Percentiles rank a stretch among this genome's conserved stretches.
Evolutionary conservation across 2,888 invertebrate genomes (phyloP).

Genomic region (Notodonta ziczac): DNA sequence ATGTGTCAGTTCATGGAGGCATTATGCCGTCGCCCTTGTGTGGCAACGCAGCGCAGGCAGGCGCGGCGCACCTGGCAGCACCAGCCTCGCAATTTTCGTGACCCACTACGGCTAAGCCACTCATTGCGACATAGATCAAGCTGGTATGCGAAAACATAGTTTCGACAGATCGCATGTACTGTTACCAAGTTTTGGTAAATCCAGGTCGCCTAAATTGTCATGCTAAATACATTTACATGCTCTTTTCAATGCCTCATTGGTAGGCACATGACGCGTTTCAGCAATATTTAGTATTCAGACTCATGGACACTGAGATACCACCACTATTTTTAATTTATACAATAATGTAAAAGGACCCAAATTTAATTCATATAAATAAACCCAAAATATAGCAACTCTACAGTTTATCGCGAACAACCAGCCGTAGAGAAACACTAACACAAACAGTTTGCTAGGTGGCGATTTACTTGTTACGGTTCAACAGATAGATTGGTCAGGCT

Average conservation of each 20-base stretch:
- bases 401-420: background rate
- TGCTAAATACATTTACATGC: conserved; percentile 9
- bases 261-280: background rate
- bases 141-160: conserved; percentile 27
- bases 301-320: background rate
- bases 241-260: background rate
- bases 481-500: background rate
- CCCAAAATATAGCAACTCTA: no score
- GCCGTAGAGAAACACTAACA: background rate
- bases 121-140: conserved; percentile 52
- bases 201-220: conserved; percentile 11
- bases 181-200: conserved; percentile 14
- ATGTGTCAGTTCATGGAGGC: background rate
- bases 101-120: conserved; percentile 54
- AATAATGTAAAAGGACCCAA: no score
- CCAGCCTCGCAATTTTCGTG: conserved; percentile 61
- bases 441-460: background rate
- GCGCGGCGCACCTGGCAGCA: conserved; percentile 55
- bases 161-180: conserved; percentile 23
- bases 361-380: no score
- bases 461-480: conserved; percentile 1
- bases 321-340: no score
- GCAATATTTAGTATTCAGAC: background rate
- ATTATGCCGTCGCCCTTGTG: conserved; percentile 33
- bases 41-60: conserved; percentile 45